Percentiles rank a stretch among this genome's conserved stretches.
phyloP scores from a whole-genome alignment of 1,140 invertebrate genomes.

The Steinernema feltiae region DNA sequence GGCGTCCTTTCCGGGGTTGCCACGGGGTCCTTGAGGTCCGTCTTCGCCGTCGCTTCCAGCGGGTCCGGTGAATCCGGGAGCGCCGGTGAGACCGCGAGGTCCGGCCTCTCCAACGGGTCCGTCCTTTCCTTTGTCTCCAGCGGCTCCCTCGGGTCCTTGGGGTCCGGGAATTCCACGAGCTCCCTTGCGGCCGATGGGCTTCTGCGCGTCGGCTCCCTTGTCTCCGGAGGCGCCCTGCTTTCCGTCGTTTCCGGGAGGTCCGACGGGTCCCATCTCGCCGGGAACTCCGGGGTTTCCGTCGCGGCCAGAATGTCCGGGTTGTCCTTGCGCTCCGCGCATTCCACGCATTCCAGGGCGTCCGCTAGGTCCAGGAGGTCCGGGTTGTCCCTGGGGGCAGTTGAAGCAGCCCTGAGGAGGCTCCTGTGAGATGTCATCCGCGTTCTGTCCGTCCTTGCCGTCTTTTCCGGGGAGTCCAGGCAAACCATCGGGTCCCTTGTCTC shows the following conservation, averaged over 20 bases:
- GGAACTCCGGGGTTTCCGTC: conserved; percentile 42
- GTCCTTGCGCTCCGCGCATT: conserved; percentile 49
- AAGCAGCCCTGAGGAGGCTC: conserved; percentile 43
- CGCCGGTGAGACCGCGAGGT: neutral
- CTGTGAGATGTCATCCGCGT: conserved; percentile 39
- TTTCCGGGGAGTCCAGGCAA: conserved; percentile 36
- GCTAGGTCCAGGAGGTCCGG: conserved; percentile 40
- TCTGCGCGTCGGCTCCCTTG: conserved; percentile 39
- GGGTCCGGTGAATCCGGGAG: neutral
- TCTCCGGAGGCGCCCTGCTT: conserved; percentile 32
- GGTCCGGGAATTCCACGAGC: conserved; percentile 37
- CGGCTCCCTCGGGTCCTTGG: conserved; percentile 23
- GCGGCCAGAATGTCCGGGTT: conserved; percentile 39
- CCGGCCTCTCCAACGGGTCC: neutral
- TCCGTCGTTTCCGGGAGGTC: conserved; percentile 30
- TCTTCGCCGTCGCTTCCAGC: neutral
- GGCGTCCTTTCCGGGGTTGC: conserved; percentile 25
- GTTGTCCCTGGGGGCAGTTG: conserved; percentile 43
- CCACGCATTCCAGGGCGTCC: conserved; percentile 42
- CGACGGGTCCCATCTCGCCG: conserved; percentile 38
- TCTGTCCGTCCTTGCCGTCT: conserved; percentile 35
- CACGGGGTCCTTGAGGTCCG: neutral
- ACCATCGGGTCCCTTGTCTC: conserved; percentile 40
- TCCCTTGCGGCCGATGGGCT: conserved; percentile 38
- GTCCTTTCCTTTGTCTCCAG: neutral